Percentiles rank a stretch among this genome's conserved stretches.
phyloP scores from a whole-genome alignment of 2,888 invertebrate genomes.

The Eucriotettix oculatus region DNA sequence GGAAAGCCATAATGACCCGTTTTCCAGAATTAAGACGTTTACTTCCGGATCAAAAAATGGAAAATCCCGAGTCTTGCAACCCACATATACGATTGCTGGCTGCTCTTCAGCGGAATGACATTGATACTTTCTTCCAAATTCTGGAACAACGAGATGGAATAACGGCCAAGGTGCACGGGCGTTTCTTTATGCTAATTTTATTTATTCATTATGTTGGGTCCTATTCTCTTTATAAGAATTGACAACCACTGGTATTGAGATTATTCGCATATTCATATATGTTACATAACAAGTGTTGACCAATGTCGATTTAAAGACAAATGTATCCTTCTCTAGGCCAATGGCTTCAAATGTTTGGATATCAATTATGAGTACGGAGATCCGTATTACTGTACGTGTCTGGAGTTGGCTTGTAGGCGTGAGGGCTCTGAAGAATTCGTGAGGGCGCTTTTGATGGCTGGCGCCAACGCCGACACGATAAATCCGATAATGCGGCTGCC shows the following conservation, averaged over 20 bases:
- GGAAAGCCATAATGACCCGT: neutral
- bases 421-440: neutral
- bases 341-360: neutral
- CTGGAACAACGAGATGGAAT: constrained; percentile 16
- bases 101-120: constrained; percentile 35
- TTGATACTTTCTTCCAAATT: constrained; percentile 32
- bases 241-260: no score
- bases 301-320: no score
- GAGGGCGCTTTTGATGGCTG: constrained; percentile 1
- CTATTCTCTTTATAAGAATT: no score
- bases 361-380: neutral
- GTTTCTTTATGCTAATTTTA: no score
- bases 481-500: constrained; percentile 3
- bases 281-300: no score
- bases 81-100: constrained; percentile 29
- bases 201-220: no score
- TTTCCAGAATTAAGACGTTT: neutral
- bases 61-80: constrained; percentile 1
- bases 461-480: constrained; percentile 15
- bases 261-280: no score
- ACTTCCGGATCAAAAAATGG: neutral
- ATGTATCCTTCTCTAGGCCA: no score
- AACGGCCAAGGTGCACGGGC: no score
- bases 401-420: neutral
- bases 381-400: constrained; percentile 1